Evolutionary conservation across 2,797 vertebrate genomes (phyloP), one percentile per base, ranked within the genome.

Genomic region (Mormyrus proboscirostris): DNA sequence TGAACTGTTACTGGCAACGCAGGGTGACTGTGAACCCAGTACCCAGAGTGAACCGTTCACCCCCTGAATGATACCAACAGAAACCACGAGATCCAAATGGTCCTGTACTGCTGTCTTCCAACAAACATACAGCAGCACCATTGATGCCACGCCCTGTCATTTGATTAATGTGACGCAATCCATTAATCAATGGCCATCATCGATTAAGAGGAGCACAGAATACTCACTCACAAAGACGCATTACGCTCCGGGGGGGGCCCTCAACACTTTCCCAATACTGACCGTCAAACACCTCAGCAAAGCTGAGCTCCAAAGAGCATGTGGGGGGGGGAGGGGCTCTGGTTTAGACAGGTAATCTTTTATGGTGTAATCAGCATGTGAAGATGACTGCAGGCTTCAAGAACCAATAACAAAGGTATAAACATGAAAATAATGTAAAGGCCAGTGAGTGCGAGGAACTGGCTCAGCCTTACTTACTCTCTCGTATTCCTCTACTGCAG

Each of bases 181-280:
- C 22, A 16, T 19, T 44, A 89, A 89, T 89, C 79, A 88, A 88
- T 88, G 51, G 33, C 29, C 38, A n/a, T 83, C 53, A 55, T 49
- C 53, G 85, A 62, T 49, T 57, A 57, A 85, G 44, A 89, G 82
- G 41, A 85, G 57, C 79, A 84, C 12, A 59, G 41, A 85, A 84
- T 44, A 59, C 83, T 89, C 51, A 89, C 83, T 33, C 33, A 10
- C 41, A 22, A 16, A 41, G 51, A 22, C 9, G 25, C 14, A 50
- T 62, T 49, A 85, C 8, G 1, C 53, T 62, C 22, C 10, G n/a
- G 16, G 53, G 29, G 33, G 19, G 10, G 53, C 12, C 55, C 22
- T 12, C 82, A 33, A 47, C 53, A 14, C 12, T 38, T 41, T 57
- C 53, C 73, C 19, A 89, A 14, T 76, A 84, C 47, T 22, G 8